Evolutionary conservation across 2,113 vertebrate species (phyloP).

Genomic region (Callipepla squamata): DNA sequence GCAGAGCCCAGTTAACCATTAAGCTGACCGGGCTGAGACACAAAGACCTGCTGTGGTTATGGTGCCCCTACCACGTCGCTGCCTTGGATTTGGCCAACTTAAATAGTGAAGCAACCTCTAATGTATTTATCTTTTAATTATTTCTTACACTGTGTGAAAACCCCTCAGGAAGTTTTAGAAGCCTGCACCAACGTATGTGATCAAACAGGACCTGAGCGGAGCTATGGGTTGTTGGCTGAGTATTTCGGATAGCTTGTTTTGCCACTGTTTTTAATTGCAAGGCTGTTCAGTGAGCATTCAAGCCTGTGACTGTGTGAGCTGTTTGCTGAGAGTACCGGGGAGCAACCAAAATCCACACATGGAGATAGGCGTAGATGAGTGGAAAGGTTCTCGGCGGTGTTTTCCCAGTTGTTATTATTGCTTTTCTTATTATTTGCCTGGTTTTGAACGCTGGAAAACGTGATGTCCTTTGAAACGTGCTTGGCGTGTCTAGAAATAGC

Average conservation of each 20-base stretch:
- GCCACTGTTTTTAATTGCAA: background rate
- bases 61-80: background rate
- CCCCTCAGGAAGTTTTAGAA: background rate
- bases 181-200: background rate
- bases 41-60: background rate
- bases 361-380: background rate
- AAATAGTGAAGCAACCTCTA: background rate
- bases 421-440: slow-evolving; percentile 31
- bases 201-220: background rate
- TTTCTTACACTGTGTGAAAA: background rate
- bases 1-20: background rate
- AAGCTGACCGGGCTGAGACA: background rate
- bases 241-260: background rate
- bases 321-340: background rate
- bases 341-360: background rate
- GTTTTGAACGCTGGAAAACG: slow-evolving; percentile 11
- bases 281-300: background rate
- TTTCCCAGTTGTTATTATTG: slow-evolving; percentile 17
- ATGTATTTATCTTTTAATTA: background rate
- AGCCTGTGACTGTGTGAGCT: background rate
- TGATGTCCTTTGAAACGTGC: background rate
- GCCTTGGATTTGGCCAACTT: background rate
- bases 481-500: slow-evolving; percentile 43
- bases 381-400: background rate
- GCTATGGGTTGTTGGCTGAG: background rate